Evolutionary conservation across 1,140 invertebrate genomes (phyloP), one percentile per base, ranked within the genome.

Genomic region (Bradysia coprophila): DNA sequence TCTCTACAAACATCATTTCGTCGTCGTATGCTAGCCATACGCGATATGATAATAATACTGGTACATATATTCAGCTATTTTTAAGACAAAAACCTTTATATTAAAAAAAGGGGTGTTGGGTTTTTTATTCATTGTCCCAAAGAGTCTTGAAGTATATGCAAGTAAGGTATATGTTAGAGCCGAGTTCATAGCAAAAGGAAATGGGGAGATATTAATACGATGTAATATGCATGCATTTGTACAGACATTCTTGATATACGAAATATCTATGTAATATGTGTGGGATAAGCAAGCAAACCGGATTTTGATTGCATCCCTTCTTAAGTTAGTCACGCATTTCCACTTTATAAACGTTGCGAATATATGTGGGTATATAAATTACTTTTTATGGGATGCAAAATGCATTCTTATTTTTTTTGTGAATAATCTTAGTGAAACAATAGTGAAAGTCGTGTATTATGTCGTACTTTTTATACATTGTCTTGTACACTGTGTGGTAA

Each of bases 311-410:
- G 24, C 24, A 28, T 28, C 18, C 6, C 9, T 38, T 38, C 36
- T 38, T 38, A 38, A 38, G 36, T 18, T 38, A 19, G 5, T 38
- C 36, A 38, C 36, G 16, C 16, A 38, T 18, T 38, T 38, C 36
- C 36, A 38, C 5, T 6, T 38, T 18, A 28, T 28, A 6, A 28
- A n/a, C n/a, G n/a, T n/a, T n/a, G n/a, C n/a, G n/a, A n/a, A n/a
- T n/a, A n/a, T n/a, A n/a, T n/a, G n/a, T n/a, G n/a, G n/a, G n/a
- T n/a, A n/a, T n/a, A n/a, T n/a, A n/a, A n/a, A n/a, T n/a, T n/a
- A n/a, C n/a, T n/a, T n/a, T n/a, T n/a, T n/a, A n/a, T n/a, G n/a
- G n/a, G n/a, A n/a, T n/a, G n/a, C n/a, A n/a, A n/a, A n/a, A n/a
- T n/a, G n/a, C n/a, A n/a, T n/a, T n/a, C n/a, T n/a, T n/a, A n/a